These are phyloP conservation scores for Nomada fucata DNA, from an alignment of 2,888 invertebrate species.

Conservation along the genomic window DNA sequence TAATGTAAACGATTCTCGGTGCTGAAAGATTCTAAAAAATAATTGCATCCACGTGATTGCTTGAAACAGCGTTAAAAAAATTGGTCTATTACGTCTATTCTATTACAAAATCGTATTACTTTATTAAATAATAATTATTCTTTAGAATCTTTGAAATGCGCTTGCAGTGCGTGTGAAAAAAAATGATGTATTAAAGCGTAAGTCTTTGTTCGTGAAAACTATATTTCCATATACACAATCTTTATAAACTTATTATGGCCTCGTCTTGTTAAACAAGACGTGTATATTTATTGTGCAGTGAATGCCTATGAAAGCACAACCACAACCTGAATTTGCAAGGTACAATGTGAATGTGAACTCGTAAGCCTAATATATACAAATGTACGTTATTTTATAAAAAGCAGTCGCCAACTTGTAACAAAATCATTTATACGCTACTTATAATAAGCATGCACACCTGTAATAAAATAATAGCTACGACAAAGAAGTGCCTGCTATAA, in stretches of 20 bases:
- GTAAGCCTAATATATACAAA: conserved; percentile 50
- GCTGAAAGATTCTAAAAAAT: conserved; percentile 45
- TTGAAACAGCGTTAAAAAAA: neutral
- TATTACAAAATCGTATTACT: neutral
- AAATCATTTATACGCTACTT: conserved; percentile 44
- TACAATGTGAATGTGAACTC: conserved; percentile 51
- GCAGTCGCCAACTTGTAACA: conserved; percentile 44
- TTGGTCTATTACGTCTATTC: too few species aligned
- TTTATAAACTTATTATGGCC: conserved; percentile 26
- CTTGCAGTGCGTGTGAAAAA: conserved; percentile 46
- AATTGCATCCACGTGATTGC: conserved; percentile 27
- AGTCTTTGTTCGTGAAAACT: conserved; percentile 31
- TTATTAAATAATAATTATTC: conserved; percentile 42
- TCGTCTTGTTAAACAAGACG: conserved; percentile 17
- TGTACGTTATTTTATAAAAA: conserved; percentile 58
- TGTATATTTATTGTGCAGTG: conserved; percentile 33
- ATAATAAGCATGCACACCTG: conserved; percentile 61
- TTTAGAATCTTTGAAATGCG: conserved; percentile 41
- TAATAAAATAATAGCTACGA: conserved; percentile 46
- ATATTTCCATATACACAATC: conserved; percentile 30
- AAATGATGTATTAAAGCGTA: conserved; percentile 46
- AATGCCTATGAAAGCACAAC: conserved; percentile 54
- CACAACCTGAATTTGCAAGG: conserved; percentile 61
- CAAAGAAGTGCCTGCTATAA: conserved; percentile 47
- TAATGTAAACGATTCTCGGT: conserved; percentile 36